Base-by-base conservation (phyloP, 2,888 invertebrate species). In the Cantharis nigra region DNA sequence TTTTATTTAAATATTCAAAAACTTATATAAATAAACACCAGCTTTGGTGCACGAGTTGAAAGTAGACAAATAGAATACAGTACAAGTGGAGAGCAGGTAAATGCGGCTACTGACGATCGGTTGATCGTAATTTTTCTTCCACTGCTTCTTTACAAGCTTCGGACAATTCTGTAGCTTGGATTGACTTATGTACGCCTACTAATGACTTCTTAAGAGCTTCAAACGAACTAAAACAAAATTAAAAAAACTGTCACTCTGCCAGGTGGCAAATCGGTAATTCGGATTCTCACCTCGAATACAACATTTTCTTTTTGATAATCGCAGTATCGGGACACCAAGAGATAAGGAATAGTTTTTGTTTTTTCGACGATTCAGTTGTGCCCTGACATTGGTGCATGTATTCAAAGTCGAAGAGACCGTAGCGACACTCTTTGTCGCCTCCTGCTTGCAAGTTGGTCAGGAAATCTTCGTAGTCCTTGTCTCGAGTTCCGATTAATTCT, bases 251-350 rank as follows among this genome's bases (percentile, higher is more conserved):
- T 33, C 33, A 33, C 33, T 13, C 30, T 10, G 11, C 11, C 11
- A 7, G 26, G 9, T 9, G 9, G 26, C 9, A 26, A 26, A 26
- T 9, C 7, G 16, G 16, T 26, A 26, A 9, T 9, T 26, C 9
- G 0, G 1, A 1, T 1, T 9, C 84, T 86, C 82, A 92, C 92
- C 92, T 92, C 87, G 94, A 94, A 90, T 94, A 94, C 92, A 94
- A 93, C 94, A 94, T 94, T 94, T 94, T 94, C 94, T 94, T 94
- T 92, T 94, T 94, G 82, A 94, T 94, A 91, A 97, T 97, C 86
- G 99, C 98, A 89, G 96, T 97, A 91, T 99, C 98, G 69, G 98
- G 98, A 92, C 98, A 98, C 98, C 98, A 98, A 88, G 97, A 97
- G 96, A 98, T 97, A 88, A 98, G 94, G 93, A 98, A 97, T 85